These are phyloP conservation scores for Steinernema hermaphroditum DNA, from an alignment of 2,888 invertebrate genomes.

Conservation along the genomic window DNA sequence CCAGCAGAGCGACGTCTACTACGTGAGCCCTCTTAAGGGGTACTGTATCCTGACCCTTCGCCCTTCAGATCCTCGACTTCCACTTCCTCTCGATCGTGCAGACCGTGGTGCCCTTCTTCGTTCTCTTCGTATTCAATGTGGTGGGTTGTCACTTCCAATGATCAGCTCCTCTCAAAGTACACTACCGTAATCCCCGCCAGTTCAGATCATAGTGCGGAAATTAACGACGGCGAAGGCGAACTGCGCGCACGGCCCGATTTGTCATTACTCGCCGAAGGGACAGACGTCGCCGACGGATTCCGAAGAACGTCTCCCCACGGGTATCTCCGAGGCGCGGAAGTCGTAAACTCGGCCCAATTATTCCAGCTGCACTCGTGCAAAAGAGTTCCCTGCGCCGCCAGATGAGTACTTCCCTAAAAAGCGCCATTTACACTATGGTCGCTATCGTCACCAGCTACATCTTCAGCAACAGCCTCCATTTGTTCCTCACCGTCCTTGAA, in stretches of 20 bases:
- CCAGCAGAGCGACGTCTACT: conserved; percentile 29
- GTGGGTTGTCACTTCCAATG: conserved; percentile 30
- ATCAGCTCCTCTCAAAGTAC: background rate
- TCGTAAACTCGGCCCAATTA: conserved; percentile 17
- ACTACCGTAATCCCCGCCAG: background rate
- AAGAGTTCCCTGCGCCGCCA: conserved; percentile 19
- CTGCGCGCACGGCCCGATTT: background rate
- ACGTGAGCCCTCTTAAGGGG: background rate
- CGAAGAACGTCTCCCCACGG: conserved; percentile 17
- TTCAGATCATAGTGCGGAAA: conserved; percentile 34
- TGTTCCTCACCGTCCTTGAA: conserved; percentile 61
- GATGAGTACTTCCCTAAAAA: conserved; percentile 50
- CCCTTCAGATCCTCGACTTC: conserved; percentile 4
- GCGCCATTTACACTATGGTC: conserved; percentile 64
- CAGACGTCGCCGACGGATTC: conserved; percentile 8
- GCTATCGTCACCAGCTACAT: conserved; percentile 65
- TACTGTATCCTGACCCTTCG: conserved; percentile 29
- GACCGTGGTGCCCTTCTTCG: conserved; percentile 61
- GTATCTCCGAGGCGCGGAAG: background rate
- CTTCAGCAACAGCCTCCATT: conserved; percentile 61
- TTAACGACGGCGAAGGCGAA: conserved; percentile 22
- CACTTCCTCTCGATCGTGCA: conserved; percentile 45
- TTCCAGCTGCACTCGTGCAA: conserved; percentile 19
- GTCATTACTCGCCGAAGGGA: conserved; percentile 8
- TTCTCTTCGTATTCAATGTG: conserved; percentile 55